Conservation (phyloP, 2,113 vertebrate genomes). For the Hucho hucho region DNA sequence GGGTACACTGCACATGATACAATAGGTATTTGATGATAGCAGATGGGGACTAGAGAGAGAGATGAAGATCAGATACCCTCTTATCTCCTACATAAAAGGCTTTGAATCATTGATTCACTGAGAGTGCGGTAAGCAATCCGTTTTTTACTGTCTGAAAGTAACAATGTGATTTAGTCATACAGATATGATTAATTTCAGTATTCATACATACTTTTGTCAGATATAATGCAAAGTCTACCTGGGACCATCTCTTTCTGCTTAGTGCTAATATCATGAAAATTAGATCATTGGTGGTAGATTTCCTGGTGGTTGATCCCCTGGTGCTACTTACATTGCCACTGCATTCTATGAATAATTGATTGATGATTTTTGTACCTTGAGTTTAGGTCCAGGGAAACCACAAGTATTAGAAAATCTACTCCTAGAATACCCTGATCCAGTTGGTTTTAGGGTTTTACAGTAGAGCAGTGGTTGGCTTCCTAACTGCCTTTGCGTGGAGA, state of each 20-base stretch:
- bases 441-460: neutral
- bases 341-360: neutral
- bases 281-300: neutral
- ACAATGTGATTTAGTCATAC: too few relatives aligned
- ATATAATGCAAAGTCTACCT: too few relatives aligned
- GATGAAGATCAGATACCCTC: neutral
- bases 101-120: neutral
- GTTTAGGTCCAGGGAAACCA: neutral
- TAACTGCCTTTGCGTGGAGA: neutral
- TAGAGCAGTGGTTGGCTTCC: neutral
- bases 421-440: neutral
- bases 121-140: too few relatives aligned
- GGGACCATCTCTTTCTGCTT: neutral
- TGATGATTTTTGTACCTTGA: neutral
- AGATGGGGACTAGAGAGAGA: neutral
- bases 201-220: too few relatives aligned
- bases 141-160: too few relatives aligned
- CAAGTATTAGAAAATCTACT: neutral
- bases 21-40: neutral
- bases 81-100: neutral
- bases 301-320: too few relatives aligned
- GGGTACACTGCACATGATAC: neutral
- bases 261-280: neutral
- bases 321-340: neutral
- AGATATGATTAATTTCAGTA: too few relatives aligned